Conservation (phyloP, 2,888 invertebrate species). For the Plebejus melissa region DNA sequence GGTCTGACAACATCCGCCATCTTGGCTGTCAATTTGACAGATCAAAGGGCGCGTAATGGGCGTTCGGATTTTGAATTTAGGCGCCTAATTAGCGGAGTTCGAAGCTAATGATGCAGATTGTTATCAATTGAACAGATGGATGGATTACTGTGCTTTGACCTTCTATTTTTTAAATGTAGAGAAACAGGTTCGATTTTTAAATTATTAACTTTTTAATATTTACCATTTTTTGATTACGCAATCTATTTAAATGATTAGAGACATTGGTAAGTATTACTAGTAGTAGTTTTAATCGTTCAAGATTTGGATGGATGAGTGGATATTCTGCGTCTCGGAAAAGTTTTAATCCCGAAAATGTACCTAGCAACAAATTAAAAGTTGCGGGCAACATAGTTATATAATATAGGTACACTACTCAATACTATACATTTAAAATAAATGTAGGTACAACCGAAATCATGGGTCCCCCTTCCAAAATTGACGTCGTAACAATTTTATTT, state of each 20-base stretch:
- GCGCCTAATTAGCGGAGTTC: slow-evolving; percentile 44
- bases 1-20: slow-evolving; percentile 43
- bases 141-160: background rate
- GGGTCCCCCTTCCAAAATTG: background rate
- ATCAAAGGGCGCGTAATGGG: slow-evolving; percentile 56
- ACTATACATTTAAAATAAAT: background rate
- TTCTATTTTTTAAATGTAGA: background rate
- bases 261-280: background rate
- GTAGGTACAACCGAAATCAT: background rate
- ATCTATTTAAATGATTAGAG: background rate
- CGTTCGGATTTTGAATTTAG: slow-evolving; percentile 59
- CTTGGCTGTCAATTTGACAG: slow-evolving; percentile 70
- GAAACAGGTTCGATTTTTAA: background rate
- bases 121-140: slow-evolving; percentile 10
- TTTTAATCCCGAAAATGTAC: too few species aligned
- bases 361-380: too few species aligned
- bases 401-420: too few species aligned
- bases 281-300: background rate
- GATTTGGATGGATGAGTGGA: too few species aligned
- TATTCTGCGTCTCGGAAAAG: too few species aligned
- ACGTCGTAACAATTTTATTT: slow-evolving; percentile 12
- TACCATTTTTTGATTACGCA: too few species aligned
- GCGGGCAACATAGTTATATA: too few species aligned
- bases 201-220: too few species aligned
- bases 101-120: slow-evolving; percentile 19